phyloP scores from a whole-genome alignment of 2,797 vertebrate species.

The Darevskia nairensis region DNA sequence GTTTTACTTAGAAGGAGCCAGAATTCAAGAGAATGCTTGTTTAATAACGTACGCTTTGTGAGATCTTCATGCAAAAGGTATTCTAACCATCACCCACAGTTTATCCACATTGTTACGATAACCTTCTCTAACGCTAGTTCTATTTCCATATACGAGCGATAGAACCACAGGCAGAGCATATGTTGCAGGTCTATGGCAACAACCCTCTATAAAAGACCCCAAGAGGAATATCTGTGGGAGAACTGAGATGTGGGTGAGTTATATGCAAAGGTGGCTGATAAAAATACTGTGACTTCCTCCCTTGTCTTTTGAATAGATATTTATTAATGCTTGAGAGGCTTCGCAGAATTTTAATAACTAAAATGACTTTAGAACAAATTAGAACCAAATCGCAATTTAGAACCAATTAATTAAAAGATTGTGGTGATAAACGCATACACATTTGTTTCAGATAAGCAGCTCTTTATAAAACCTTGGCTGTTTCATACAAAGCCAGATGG shows the following conservation, averaged over 20 bases:
- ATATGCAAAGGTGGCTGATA: constrained; percentile 36
- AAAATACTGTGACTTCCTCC: neutral
- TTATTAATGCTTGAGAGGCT: neutral
- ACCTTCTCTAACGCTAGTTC: constrained; percentile 50
- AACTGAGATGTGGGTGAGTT: constrained; percentile 69
- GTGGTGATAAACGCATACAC: neutral
- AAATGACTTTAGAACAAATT: neutral
- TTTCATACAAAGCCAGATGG: neutral
- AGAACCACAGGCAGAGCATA: constrained; percentile 41
- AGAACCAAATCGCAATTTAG: neutral
- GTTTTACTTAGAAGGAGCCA: constrained; percentile 74
- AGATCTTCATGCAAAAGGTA: constrained; percentile 52
- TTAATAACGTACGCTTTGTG: constrained; percentile 71
- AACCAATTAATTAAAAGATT: neutral
- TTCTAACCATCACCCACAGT: constrained; percentile 52
- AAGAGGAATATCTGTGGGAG: neutral
- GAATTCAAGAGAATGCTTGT: constrained; percentile 61
- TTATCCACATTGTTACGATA: constrained; percentile 49
- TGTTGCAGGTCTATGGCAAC: constrained; percentile 45
- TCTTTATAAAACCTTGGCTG: neutral
- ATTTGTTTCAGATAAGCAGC: neutral
- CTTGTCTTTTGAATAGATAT: neutral
- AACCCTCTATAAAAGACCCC: constrained; percentile 46
- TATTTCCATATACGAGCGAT: constrained; percentile 55
- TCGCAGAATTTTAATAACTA: neutral